Conservation (phyloP, 2,113 vertebrate species). For the Macrotis lagotis region DNA sequence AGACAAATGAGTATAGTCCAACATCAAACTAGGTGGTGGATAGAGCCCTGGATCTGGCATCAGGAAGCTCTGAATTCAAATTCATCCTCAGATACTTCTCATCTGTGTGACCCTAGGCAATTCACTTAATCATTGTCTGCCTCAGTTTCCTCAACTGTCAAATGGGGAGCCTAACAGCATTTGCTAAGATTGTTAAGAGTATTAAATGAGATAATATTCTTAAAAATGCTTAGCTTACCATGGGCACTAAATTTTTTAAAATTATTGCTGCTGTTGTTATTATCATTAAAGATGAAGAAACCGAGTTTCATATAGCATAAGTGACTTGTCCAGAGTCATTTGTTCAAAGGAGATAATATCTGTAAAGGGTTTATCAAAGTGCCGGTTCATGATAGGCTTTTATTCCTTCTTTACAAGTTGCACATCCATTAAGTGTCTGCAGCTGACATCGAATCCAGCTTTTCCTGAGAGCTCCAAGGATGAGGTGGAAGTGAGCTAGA, state of each 20-base stretch:
- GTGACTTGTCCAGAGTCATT: neutral
- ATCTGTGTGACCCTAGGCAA: neutral
- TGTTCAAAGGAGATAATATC: too few relatives aligned
- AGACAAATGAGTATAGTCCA: neutral
- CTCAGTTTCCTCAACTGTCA: neutral
- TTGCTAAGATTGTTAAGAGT: neutral
- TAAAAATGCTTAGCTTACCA: neutral
- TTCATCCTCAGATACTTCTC: neutral
- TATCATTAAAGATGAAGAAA: neutral
- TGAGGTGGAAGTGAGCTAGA: too few relatives aligned
- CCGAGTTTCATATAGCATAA: neutral
- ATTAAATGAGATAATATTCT: neutral
- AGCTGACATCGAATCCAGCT: too few relatives aligned
- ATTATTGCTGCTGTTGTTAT: neutral
- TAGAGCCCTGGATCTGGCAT: neutral
- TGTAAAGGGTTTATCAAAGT: too few relatives aligned
- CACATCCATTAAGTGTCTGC: too few relatives aligned
- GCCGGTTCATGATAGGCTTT: too few relatives aligned
- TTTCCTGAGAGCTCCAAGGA: too few relatives aligned
- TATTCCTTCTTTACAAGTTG: too few relatives aligned
- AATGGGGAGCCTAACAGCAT: neutral
- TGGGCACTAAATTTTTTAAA: neutral
- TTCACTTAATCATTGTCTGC: neutral
- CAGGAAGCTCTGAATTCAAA: neutral
- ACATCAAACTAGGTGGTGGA: neutral